Evolutionary conservation across 2,888 invertebrate species (phyloP).

Genomic region (Alloplasta piceator): DNA sequence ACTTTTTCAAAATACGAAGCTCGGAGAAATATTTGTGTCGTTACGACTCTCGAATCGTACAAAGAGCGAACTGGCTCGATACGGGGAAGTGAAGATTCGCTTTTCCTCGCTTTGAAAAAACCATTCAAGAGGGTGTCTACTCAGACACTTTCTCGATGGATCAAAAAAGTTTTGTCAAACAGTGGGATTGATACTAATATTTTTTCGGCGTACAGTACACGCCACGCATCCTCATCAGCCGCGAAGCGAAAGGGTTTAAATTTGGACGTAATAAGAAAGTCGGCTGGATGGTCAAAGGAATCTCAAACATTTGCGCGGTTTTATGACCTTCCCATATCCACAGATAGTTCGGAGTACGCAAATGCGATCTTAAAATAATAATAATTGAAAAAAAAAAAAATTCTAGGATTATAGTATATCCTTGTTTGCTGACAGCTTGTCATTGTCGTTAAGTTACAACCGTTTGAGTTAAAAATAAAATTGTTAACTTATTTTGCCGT

Average conservation of each 20-base stretch:
- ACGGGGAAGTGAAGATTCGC: slow-evolving; percentile 26
- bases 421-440: slow-evolving; percentile 5
- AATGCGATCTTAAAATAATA: slow-evolving; percentile 16
- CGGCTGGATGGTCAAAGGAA: too few relatives aligned
- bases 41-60: slow-evolving; percentile 23
- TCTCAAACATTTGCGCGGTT: slow-evolving; percentile 41
- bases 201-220: too few relatives aligned
- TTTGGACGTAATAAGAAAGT: slow-evolving; percentile 37
- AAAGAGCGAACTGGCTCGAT: slow-evolving; percentile 23
- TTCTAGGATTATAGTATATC: slow-evolving; percentile 10
- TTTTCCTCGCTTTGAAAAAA: slow-evolving; percentile 38
- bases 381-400: too few relatives aligned
- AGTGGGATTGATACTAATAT: too few relatives aligned
- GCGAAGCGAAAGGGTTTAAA: slow-evolving; percentile 36
- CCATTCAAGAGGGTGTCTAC: slow-evolving; percentile 15
- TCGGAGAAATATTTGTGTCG: slow-evolving; percentile 26
- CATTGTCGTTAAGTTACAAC: slow-evolving; percentile 22
- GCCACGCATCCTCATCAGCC: too few relatives aligned
- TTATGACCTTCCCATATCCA: slow-evolving; percentile 30
- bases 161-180: too few relatives aligned
- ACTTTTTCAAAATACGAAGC: slow-evolving; percentile 32
- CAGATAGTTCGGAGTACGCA: slow-evolving; percentile 22
- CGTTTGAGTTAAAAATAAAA: slow-evolving; percentile 31
- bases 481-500: too few relatives aligned
- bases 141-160: slow-evolving; percentile 33